These are phyloP conservation scores for Apamea sordens DNA, from an alignment of 2,888 invertebrate genomes.

Conservation along the genomic window DNA sequence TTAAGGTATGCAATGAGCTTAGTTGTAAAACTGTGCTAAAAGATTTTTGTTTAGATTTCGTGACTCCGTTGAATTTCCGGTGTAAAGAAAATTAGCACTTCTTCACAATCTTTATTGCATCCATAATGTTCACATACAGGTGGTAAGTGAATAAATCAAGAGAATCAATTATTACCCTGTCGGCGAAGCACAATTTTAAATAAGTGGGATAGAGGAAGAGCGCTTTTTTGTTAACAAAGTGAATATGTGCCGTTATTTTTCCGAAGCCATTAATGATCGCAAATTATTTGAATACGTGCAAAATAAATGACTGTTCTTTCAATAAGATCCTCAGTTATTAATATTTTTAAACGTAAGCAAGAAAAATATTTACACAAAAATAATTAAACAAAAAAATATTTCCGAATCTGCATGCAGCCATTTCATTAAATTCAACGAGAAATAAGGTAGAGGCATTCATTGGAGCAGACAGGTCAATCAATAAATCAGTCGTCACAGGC, in stretches of 20 bases:
- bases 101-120: too few species aligned
- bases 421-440: slow-evolving; percentile 47
- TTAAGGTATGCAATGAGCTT: background rate
- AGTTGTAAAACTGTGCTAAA: background rate
- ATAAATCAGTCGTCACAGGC: slow-evolving; percentile 66
- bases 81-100: slow-evolving; percentile 4
- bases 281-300: background rate
- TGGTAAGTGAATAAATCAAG: background rate
- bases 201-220: background rate
- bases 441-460: slow-evolving; percentile 47
- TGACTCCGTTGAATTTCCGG: slow-evolving; percentile 7
- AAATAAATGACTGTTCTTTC: background rate
- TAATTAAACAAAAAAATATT: background rate
- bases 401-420: background rate
- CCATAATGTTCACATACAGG: too few species aligned
- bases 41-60: background rate
- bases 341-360: background rate
- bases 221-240: background rate
- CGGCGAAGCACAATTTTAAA: background rate
- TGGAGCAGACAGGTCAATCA: slow-evolving; percentile 63
- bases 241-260: too few species aligned
- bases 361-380: background rate
- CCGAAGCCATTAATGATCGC: too few species aligned
- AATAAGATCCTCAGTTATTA: background rate
- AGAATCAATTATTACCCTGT: background rate